phyloP scores from a whole-genome alignment of 2,113 vertebrate species.

The Daubentonia madagascariensis region DNA sequence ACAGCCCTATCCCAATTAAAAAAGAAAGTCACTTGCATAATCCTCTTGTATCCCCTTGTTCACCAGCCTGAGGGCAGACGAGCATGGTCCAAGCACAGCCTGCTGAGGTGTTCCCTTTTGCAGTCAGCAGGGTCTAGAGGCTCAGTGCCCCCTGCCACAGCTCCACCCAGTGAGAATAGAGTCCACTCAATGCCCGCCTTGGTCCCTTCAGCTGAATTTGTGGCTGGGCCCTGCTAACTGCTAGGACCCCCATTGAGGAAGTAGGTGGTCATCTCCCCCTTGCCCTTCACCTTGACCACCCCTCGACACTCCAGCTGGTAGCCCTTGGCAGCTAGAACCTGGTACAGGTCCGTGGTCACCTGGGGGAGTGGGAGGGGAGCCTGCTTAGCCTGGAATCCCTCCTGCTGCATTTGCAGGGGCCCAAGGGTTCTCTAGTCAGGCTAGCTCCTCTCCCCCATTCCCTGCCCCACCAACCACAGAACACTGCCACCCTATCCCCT shows the following conservation, averaged over 20 bases:
- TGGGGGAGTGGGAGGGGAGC: constrained; percentile 66
- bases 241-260: constrained; percentile 93
- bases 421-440: background rate
- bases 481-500: background rate
- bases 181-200: constrained; percentile 63
- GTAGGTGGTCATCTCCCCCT: constrained; percentile 99
- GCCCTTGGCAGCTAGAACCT: constrained; percentile 93
- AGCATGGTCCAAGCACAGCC: constrained; percentile 6
- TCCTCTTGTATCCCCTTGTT: constrained; percentile 44
- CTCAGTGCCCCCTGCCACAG: constrained; percentile 32
- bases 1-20: background rate
- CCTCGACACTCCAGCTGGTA: constrained; percentile 95
- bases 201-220: constrained; percentile 71
- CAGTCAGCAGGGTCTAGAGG: constrained; percentile 48
- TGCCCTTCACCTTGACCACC: constrained; percentile 96
- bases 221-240: constrained; percentile 88
- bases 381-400: constrained; percentile 52
- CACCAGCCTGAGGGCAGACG: constrained; percentile 1
- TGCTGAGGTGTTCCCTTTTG: constrained; percentile 55
- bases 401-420: background rate
- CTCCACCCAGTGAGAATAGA: constrained; percentile 45
- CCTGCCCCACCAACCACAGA: background rate
- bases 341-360: constrained; percentile 96
- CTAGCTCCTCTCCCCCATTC: background rate
- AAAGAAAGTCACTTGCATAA: constrained; percentile 58